Evolutionary conservation across 53 echinoderm and acorn worm species (phyloP).

Genomic region (Apostichopus leukothele): DNA sequence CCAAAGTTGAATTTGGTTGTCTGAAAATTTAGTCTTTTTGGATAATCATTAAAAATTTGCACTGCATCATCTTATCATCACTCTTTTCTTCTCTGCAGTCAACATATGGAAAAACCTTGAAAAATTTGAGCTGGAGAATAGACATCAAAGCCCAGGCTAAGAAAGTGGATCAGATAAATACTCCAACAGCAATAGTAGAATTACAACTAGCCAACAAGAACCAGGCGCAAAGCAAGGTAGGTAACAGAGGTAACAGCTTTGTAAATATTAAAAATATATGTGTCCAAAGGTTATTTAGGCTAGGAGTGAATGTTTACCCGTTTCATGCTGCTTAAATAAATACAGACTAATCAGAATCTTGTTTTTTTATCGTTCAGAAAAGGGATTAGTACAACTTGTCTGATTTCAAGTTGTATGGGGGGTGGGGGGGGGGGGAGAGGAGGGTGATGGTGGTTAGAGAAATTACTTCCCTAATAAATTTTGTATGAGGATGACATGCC

Average conservation of each 20-base stretch:
- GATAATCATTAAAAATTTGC: too few species aligned
- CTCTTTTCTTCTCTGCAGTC: constrained; percentile 54
- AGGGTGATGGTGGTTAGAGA: too few species aligned
- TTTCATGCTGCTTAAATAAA: too few species aligned
- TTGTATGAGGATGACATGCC: too few species aligned
- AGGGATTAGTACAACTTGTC: too few species aligned
- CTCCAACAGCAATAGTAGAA: constrained; percentile 96
- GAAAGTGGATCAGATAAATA: constrained; percentile 89
- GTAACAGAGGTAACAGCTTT: not conserved
- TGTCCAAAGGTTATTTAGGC: too few species aligned
- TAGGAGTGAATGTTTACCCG: too few species aligned
- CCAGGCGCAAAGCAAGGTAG: not conserved
- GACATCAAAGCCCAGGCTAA: constrained; percentile 91
- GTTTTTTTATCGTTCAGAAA: not conserved
- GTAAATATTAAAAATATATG: not conserved
- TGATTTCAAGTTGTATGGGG: too few species aligned
- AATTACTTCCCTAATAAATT: too few species aligned
- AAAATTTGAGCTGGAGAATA: constrained; percentile 93
- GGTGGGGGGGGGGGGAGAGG: too few species aligned
- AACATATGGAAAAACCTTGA: constrained; percentile 81
- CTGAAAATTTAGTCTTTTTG: too few species aligned
- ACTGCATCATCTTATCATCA: not conserved
- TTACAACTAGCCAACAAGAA: constrained; percentile 69
- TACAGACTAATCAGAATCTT: not conserved
- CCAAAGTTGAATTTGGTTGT: too few species aligned